A percentile compares a stretch with the other conserved stretches of the same genome.
Evolutionary conservation across 2,888 invertebrate genomes (phyloP).

Genomic region (Sphaerophoria taeniata): DNA sequence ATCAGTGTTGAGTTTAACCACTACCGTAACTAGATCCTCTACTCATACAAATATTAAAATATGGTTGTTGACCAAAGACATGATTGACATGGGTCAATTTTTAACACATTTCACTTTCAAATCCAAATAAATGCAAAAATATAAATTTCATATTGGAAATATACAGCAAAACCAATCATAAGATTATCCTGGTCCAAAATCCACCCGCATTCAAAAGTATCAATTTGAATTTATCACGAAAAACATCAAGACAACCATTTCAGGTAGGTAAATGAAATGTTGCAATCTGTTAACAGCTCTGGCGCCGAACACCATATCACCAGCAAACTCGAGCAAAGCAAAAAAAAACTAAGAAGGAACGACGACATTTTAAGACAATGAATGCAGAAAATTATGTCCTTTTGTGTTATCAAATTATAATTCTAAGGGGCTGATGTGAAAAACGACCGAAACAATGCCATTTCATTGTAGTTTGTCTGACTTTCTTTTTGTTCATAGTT

Average conservation of each 20-base stretch:
- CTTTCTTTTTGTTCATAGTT: constrained; percentile 6
- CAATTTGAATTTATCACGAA: neutral
- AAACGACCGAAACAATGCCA: constrained; percentile 24
- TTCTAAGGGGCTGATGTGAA: constrained; percentile 12
- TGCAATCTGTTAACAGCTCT: constrained; percentile 44
- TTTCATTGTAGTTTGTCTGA: constrained; percentile 33
- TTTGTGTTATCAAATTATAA: constrained; percentile 16
- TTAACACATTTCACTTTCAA: too few relatives aligned
- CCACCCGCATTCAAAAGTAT: constrained; percentile 26
- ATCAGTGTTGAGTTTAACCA: too few relatives aligned
- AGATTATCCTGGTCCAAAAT: neutral
- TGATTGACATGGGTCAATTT: too few relatives aligned
- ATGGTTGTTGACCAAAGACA: too few relatives aligned
- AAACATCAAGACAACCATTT: neutral
- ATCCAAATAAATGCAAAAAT: too few relatives aligned
- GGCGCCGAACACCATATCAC: constrained; percentile 12
- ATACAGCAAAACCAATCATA: constrained; percentile 2
- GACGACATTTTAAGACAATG: constrained; percentile 34
- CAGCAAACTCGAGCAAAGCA: neutral
- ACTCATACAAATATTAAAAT: too few relatives aligned
- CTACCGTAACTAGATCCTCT: too few relatives aligned
- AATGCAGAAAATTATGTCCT: constrained; percentile 37
- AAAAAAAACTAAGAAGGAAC: neutral
- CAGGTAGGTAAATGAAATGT: constrained; percentile 23
- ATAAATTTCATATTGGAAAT: too few relatives aligned